Evolutionary conservation across 2,113 vertebrate genomes (phyloP).

Genomic region (Pollachius pollachius): DNA sequence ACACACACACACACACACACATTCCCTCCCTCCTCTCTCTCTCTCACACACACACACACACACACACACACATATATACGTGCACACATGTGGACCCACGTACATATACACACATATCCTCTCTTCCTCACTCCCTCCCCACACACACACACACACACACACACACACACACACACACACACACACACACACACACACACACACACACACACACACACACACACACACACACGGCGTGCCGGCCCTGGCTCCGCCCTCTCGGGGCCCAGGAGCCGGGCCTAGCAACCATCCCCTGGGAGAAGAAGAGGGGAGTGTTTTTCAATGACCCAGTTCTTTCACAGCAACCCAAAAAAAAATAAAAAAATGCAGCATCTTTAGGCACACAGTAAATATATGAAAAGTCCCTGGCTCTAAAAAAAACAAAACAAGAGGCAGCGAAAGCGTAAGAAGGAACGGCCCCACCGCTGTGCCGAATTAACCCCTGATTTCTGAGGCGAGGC

Average conservation of each 20-base stretch:
- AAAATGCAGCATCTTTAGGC: conserved; percentile 33
- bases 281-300: conserved; percentile 45
- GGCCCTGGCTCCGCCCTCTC: conserved; percentile 41
- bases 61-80: too few species aligned
- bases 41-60: too few species aligned
- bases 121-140: conserved; percentile 46
- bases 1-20: conserved; percentile 4
- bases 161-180: too few species aligned
- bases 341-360: not conserved
- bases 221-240: conserved; percentile 15
- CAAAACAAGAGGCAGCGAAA: not conserved
- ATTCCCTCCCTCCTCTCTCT: too few species aligned
- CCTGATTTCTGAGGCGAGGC: conserved; percentile 26
- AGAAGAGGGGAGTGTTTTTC: conserved; percentile 43
- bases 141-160: conserved; percentile 14
- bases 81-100: too few species aligned
- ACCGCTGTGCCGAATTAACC: conserved; percentile 42
- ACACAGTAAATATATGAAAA: conserved; percentile 55
- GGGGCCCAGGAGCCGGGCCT: conserved; percentile 41
- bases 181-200: too few species aligned
- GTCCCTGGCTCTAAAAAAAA: conserved; percentile 30
- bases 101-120: conserved; percentile 16
- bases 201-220: too few species aligned
- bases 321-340: conserved; percentile 66
- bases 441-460: conserved; percentile 17